Base-by-base conservation (phyloP, 2,888 invertebrate genomes). In the Apodemia hepburni region DNA sequence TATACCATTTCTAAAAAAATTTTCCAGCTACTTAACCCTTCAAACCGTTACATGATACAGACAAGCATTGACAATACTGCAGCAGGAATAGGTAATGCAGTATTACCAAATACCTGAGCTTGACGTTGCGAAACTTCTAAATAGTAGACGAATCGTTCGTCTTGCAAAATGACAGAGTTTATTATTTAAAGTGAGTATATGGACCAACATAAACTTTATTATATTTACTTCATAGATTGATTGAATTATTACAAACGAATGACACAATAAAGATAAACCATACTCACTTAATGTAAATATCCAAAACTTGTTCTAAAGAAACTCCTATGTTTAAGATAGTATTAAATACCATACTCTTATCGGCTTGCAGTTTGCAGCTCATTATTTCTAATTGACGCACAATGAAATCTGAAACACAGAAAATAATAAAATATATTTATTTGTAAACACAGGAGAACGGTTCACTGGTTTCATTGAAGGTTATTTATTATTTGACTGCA, bases 251-350 rank as follows among this genome's bases (percentile, higher is more conserved):
- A 38, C 12, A 38, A 38, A 38, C 9, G 38, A 38, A 45, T 9
- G 18, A 15, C 0, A 33, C 11, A 59, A n/a, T 38, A 15, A 18
- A 59, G 8, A n/a, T 9, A 60, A 15, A 57, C 61, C 15, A 51
- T 71, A 91, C 92, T 81, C 81, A 95, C 95, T 94, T 94, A 74
- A 97, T 96, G 82, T 98, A 98, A 68, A 97, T 95, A 73, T 97
- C 95, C 70, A 98, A 88, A 3, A 98, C 93, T 75, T 95, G 94
- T 74, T 95, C 95, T 66, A 97, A 89, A 17, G 96, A 94, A 35
- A 98, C 93, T 61, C 96, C 96, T 74, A 97, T 94, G 64, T 95
- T 94, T 61, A 96, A 87, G 74, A 98, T 92, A 3, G 95, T 94
- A 72, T 93, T 93, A 68, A 96, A 96, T 62, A 98, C 96, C 88